Evolutionary conservation across 2,888 invertebrate genomes (phyloP).

Genomic region (Dryadula phaetusa): DNA sequence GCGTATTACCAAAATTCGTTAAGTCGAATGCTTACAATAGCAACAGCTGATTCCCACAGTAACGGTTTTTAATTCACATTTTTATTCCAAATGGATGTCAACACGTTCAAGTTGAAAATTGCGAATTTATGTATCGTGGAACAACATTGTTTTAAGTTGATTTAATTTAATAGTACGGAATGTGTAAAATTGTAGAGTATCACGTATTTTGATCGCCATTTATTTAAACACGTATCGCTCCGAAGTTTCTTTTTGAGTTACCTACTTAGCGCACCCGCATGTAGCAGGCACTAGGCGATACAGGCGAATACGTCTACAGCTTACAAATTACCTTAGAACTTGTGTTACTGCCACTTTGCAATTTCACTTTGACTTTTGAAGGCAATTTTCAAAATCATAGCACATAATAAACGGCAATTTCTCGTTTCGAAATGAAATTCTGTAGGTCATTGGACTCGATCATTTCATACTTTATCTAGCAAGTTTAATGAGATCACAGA

Average conservation of each 20-base stretch:
- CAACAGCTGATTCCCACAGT: conserved; percentile 76
- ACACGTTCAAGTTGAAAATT: conserved; percentile 44
- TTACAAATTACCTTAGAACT: conserved; percentile 56
- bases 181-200: conserved; percentile 20
- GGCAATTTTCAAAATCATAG: conserved; percentile 21
- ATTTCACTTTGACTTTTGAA: conserved; percentile 14
- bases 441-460: conserved; percentile 14
- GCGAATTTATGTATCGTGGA: conserved; percentile 37
- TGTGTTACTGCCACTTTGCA: conserved; percentile 20
- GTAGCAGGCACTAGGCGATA: conserved; percentile 51
- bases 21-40: conserved; percentile 58
- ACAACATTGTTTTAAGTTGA: conserved; percentile 34
- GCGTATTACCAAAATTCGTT: conserved; percentile 57
- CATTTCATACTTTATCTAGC: background rate
- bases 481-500: conserved; percentile 7
- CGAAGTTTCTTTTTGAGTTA: conserved; percentile 43
- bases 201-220: conserved; percentile 15
- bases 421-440: background rate
- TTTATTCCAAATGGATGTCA: conserved; percentile 43
- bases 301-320: conserved; percentile 57
- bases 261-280: conserved; percentile 61
- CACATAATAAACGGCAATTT: conserved; percentile 3
- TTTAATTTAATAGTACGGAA: conserved; percentile 27
- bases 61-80: conserved; percentile 64
- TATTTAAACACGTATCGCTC: conserved; percentile 34